These are phyloP conservation scores for Parazoanthus swiftii DNA, from an alignment of 92 coral and sea anemone genomes.

Conservation along the genomic window DNA sequence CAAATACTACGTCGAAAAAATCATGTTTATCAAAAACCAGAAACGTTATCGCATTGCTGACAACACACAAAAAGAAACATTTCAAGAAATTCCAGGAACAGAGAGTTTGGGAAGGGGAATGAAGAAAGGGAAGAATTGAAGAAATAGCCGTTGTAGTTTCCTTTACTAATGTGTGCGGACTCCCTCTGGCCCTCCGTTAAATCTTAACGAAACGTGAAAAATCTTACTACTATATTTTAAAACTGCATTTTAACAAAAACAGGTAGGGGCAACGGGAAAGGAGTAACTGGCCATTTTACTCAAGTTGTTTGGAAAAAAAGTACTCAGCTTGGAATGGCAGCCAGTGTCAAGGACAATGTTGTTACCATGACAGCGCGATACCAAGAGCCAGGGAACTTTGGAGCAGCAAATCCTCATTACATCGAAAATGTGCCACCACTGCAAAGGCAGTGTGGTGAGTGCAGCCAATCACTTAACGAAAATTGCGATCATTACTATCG, in stretches of 20 bases:
- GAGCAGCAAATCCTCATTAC: background rate
- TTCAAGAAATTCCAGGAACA: too few species aligned
- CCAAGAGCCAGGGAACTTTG: conserved; percentile 10
- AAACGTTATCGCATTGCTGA: too few species aligned
- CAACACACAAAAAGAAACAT: too few species aligned
- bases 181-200: too few species aligned
- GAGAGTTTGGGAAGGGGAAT: too few species aligned
- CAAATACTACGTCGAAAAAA: too few species aligned
- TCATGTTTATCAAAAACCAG: too few species aligned
- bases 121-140: too few species aligned
- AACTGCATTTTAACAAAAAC: background rate
- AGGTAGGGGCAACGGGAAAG: conserved; percentile 16
- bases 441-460: conserved; percentile 14
- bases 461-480: background rate
- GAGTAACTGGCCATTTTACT: conserved; percentile 7
- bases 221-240: too few species aligned
- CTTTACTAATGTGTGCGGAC: too few species aligned
- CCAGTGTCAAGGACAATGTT: background rate
- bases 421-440: conserved; percentile 13
- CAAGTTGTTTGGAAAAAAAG: conserved; percentile 16
- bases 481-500: background rate
- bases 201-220: too few species aligned
- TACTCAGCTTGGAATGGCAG: conserved; percentile 21
- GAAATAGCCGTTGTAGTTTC: too few species aligned
- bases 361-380: conserved; percentile 13